phyloP scores from a whole-genome alignment of 2,888 invertebrate genomes.

The Drosophila percnosoma region DNA sequence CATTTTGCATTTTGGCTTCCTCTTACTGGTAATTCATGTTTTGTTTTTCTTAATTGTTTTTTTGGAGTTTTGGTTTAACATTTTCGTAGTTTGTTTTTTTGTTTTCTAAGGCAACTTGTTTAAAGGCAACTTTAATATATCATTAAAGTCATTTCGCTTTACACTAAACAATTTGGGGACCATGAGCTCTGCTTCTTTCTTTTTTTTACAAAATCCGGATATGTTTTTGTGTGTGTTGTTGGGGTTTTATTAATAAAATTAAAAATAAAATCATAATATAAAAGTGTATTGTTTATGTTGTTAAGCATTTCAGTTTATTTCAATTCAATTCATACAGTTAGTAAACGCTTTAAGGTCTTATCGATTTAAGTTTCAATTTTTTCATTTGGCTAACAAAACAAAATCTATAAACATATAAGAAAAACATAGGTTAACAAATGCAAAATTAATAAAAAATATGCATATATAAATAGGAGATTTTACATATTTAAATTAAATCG shows the following conservation, averaged over 20 bases:
- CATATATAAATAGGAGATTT: slow-evolving; percentile 16
- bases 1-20: slow-evolving; percentile 47
- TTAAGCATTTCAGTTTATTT: slow-evolving; percentile 45
- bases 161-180: slow-evolving; percentile 28
- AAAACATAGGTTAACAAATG: slow-evolving; percentile 52
- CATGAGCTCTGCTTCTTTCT: slow-evolving; percentile 7
- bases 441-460: slow-evolving; percentile 25
- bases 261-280: slow-evolving; percentile 1
- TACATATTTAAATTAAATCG: slow-evolving; percentile 11
- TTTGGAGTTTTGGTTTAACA: slow-evolving; percentile 48
- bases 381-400: slow-evolving; percentile 38
- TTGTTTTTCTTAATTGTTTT: slow-evolving; percentile 14
- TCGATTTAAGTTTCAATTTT: slow-evolving; percentile 11
- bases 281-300: slow-evolving; percentile 13
- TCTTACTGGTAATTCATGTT: slow-evolving; percentile 21
- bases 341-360: slow-evolving; percentile 25
- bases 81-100: slow-evolving; percentile 32
- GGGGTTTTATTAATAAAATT: slow-evolving; percentile 2
- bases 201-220: slow-evolving; percentile 32
- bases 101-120: slow-evolving; percentile 84
- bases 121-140: slow-evolving; percentile 83
- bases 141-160: slow-evolving; percentile 40
- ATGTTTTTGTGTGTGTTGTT: slow-evolving; percentile 26
- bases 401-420: slow-evolving; percentile 27
- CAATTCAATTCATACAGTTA: slow-evolving; percentile 47